phyloP scores from a whole-genome alignment of 2,113 vertebrate genomes.

The Trematocara zebra region DNA sequence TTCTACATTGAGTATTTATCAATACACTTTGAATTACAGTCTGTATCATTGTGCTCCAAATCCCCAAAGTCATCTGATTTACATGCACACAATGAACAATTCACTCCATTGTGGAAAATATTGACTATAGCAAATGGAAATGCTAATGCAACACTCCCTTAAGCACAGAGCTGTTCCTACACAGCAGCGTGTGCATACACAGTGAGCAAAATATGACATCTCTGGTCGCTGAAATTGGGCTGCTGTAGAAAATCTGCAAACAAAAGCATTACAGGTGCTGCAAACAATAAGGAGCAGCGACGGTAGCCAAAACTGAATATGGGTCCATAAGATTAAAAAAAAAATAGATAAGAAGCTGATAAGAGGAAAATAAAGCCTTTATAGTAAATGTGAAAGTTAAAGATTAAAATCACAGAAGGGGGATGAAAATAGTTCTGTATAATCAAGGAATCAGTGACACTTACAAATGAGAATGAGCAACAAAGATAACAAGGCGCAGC shows the following conservation, averaged over 20 bases:
- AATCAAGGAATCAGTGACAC: constrained; percentile 23
- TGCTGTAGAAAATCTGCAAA: constrained; percentile 12
- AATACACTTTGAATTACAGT: neutral
- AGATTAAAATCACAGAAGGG: constrained; percentile 12
- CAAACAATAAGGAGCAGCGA: neutral
- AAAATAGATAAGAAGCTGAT: neutral
- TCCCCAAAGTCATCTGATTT: constrained; percentile 40
- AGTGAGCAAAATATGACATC: neutral
- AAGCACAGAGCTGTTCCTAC: constrained; percentile 13
- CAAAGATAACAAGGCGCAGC: neutral
- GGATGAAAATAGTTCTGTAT: neutral
- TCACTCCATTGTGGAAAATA: constrained; percentile 25
- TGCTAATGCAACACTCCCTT: constrained; percentile 44
- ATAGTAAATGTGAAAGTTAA: neutral
- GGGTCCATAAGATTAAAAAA: neutral
- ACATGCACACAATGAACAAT: constrained; percentile 39
- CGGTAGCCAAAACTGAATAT: neutral
- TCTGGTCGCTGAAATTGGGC: neutral
- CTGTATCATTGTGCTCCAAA: neutral
- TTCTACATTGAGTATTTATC: neutral
- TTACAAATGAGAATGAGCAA: constrained; percentile 23
- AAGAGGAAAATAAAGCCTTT: neutral
- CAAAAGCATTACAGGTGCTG: neutral
- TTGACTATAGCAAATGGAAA: constrained; percentile 59
- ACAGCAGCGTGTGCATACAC: neutral